Evolutionary conservation across 2,797 vertebrate genomes (phyloP), one percentile per base, ranked within the genome.

Genomic region (Molossus molossus): DNA sequence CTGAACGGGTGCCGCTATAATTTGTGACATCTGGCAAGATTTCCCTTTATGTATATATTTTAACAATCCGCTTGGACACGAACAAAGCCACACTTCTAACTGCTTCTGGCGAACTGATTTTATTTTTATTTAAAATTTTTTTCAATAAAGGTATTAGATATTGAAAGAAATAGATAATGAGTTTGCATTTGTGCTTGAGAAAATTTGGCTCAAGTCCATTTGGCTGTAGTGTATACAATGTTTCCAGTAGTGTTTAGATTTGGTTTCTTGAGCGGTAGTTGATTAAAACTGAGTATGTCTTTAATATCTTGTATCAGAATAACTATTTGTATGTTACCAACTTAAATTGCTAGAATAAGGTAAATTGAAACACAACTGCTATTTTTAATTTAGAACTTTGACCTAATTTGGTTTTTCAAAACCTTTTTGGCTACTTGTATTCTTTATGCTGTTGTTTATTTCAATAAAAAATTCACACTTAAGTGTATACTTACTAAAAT

Each of bases 361-460:
- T 99, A 98, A 99, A 99, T 98, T 98, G 98, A 98, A 98, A 98
- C 98, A 98, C 98, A 98, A 97, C 95, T 99, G 98, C 98, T 98
- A 98, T 98, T 98, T 99, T 99, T 98, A 98, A 98, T 98, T 98
- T 98, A 99, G 98, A 98, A 97, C 96, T 98, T 97, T 98, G 98
- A 99, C 98, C 99, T 98, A 98, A 99, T 99, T 99, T 99, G 99
- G 99, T 99, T 99, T 99, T 98, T 99, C 99, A 99, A 97, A 98
- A 98, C 98, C 98, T 98, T 99, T 99, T 99, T 99, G 99, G 99
- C 99, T 99, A 99, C 98, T 97, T 99, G 99, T 99, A 99, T 99
- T 99, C 99, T 99, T 99, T 98, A 98, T 99, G 99, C 99, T 99
- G 99, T 99, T 99, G 99, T 99, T 99, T 99, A 99, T 99, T 99